A percentile compares a stretch with the other conserved stretches of the same genome.
Conservation (phyloP, 2,797 vertebrate species). For the Molossus molossus region DNA sequence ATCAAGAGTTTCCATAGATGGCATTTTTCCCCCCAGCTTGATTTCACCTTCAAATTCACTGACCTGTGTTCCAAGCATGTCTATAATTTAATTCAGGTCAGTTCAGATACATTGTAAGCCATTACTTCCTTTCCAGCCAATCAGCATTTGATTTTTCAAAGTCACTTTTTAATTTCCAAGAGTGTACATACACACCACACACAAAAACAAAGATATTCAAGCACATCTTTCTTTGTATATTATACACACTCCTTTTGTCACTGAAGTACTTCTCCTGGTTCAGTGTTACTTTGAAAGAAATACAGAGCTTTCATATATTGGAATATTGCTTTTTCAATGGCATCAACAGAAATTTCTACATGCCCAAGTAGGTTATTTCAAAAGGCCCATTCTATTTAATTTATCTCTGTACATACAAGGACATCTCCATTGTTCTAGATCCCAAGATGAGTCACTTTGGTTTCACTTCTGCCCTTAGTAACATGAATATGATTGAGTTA, state of each 20-base stretch:
- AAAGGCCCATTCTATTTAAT: neutral
- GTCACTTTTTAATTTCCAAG: conserved; percentile 76
- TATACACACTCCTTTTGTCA: neutral
- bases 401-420: neutral
- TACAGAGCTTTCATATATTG: neutral
- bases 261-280: neutral
- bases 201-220: neutral
- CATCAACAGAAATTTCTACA: neutral
- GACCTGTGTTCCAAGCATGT: conserved; percentile 76
- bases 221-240: neutral
- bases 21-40: conserved; percentile 74
- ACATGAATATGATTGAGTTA: neutral
- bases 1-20: conserved; percentile 68
- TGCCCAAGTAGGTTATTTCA: neutral
- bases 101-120: conserved; percentile 84
- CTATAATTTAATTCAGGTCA: conserved; percentile 85
- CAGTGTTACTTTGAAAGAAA: neutral
- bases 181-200: neutral
- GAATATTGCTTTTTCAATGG: neutral
- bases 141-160: conserved; percentile 79
- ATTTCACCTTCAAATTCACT: conserved; percentile 85
- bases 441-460: neutral
- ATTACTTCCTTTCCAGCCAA: conserved; percentile 81
- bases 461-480: conserved; percentile 23
- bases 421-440: neutral